Percentiles rank a stretch among this genome's conserved stretches.
Conservation (phyloP, 2,888 invertebrate species). For the Conomelus anceps region DNA sequence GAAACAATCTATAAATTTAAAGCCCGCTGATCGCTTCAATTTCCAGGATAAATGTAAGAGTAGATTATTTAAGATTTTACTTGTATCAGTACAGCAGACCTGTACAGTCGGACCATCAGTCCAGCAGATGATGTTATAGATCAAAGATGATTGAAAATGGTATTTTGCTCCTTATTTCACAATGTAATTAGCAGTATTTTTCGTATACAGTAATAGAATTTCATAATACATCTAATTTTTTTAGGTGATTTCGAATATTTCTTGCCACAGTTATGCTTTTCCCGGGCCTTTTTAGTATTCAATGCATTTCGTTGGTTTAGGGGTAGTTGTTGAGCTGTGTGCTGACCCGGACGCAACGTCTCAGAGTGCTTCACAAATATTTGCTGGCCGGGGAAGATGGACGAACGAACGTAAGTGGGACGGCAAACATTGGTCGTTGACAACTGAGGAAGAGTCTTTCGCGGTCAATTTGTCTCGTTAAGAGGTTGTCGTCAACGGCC, state of each 20-base stretch:
- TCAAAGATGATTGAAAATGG: too few relatives aligned
- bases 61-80: too few relatives aligned
- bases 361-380: background rate
- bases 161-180: background rate
- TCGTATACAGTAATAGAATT: too few relatives aligned
- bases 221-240: too few relatives aligned
- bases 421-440: background rate
- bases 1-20: too few relatives aligned
- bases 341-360: background rate
- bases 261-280: background rate
- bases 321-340: background rate
- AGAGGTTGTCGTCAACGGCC: conserved; percentile 9
- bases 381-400: background rate
- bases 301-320: background rate
- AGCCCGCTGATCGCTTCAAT: too few relatives aligned
- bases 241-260: too few relatives aligned
- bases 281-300: background rate
- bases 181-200: too few relatives aligned
- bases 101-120: too few relatives aligned
- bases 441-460: background rate
- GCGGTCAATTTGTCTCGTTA: conserved; percentile 8
- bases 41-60: too few relatives aligned
- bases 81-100: too few relatives aligned
- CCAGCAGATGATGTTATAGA: too few relatives aligned
- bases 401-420: background rate